These are phyloP conservation scores for Macropus fuliginosus DNA, from an alignment of 2,797 vertebrate genomes.

Conservation along the genomic window DNA sequence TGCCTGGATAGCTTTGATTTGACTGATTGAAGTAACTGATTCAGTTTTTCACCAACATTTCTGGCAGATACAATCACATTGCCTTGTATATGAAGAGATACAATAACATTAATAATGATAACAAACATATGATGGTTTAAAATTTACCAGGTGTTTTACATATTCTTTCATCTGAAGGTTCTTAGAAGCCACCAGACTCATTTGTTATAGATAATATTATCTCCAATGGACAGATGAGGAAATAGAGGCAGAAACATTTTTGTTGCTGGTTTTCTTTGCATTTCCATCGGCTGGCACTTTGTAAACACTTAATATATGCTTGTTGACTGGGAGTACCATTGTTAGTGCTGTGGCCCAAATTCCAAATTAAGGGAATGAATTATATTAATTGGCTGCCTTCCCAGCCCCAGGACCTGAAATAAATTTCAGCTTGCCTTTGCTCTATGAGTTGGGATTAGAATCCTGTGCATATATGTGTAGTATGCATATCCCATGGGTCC, in stretches of 20 bases:
- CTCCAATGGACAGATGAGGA: neutral
- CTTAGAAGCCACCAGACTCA: neutral
- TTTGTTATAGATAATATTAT: neutral
- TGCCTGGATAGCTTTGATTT: neutral
- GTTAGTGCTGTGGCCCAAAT: neutral
- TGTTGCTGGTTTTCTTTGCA: neutral
- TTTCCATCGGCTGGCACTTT: neutral
- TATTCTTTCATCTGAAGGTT: neutral
- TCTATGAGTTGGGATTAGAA: neutral
- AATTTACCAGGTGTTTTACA: neutral
- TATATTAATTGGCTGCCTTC: too few relatives aligned
- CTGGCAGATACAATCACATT: neutral
- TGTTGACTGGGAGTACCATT: neutral
- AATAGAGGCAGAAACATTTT: neutral
- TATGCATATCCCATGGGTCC: neutral
- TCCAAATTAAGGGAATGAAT: neutral
- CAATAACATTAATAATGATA: neutral
- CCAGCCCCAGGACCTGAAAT: neutral
- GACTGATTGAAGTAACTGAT: slow-evolving; percentile 5
- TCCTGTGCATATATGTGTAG: neutral
- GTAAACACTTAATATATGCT: neutral
- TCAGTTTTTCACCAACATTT: neutral
- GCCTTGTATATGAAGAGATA: neutral
- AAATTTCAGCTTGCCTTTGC: neutral
- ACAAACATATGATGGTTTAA: neutral